phyloP scores from a whole-genome alignment of 2,797 vertebrate genomes.

The Brachymystax lenok region DNA sequence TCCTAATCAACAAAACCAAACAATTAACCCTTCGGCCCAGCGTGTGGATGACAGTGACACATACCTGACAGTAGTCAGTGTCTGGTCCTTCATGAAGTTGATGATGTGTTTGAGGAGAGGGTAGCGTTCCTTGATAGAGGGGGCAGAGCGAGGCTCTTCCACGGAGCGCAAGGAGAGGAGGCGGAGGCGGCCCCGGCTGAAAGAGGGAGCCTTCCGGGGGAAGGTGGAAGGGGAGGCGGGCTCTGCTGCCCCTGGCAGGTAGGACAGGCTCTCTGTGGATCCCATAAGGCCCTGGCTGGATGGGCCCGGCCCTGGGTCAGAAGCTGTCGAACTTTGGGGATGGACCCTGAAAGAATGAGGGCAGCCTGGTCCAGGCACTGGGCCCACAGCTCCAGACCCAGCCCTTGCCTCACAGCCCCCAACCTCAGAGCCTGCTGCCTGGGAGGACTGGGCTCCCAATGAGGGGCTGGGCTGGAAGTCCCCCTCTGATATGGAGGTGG shows the following conservation, averaged over 20 bases:
- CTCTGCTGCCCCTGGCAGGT: slow-evolving; percentile 77
- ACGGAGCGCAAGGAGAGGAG: slow-evolving; percentile 91
- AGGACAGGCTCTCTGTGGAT: slow-evolving; percentile 69
- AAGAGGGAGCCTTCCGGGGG: slow-evolving; percentile 81
- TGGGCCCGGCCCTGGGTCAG: slow-evolving; percentile 47
- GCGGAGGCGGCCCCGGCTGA: slow-evolving; percentile 87
- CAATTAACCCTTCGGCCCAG: not conserved
- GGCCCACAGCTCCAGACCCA: slow-evolving; percentile 13
- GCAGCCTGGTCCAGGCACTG: slow-evolving; percentile 21
- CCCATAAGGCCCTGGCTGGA: slow-evolving; percentile 59
- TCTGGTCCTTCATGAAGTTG: slow-evolving; percentile 91
- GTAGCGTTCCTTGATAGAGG: slow-evolving; percentile 88
- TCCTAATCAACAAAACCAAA: not conserved
- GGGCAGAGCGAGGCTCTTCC: slow-evolving; percentile 84
- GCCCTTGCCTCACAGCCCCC: slow-evolving; percentile 18
- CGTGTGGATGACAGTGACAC: not conserved
- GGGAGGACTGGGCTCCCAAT: slow-evolving; percentile 32
- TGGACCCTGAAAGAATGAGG: slow-evolving; percentile 36
- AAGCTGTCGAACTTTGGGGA: slow-evolving; percentile 47
- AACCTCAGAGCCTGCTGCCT: slow-evolving; percentile 39
- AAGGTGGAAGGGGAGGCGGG: slow-evolving; percentile 81
- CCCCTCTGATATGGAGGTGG: slow-evolving; percentile 79
- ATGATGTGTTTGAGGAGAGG: slow-evolving; percentile 86
- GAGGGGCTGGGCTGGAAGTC: slow-evolving; percentile 83
- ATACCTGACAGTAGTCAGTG: slow-evolving; percentile 85